Evolutionary conservation across 2,888 invertebrate species (phyloP), one percentile per base, ranked within the genome.

Genomic region (Noctua janthina): DNA sequence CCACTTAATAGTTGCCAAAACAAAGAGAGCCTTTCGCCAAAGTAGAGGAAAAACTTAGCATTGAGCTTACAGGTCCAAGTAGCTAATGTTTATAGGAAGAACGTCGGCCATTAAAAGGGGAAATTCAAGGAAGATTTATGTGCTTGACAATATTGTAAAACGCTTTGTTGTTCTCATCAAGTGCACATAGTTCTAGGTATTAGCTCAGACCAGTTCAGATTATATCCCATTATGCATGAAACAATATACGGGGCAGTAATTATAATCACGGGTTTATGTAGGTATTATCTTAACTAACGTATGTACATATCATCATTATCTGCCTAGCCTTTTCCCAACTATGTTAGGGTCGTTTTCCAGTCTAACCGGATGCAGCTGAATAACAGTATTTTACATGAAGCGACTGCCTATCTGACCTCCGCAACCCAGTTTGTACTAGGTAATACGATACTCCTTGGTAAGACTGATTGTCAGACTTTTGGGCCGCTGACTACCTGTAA

Each of bases 1-100:
- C 74, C 83, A 83, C 81, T 89, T 89, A 88, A 89, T 87, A 88
- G 88, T 88, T 84, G 74, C 76, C 76, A 84, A 89, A 88, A 87
- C 86, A 89, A 84, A 86, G 80, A 80, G 81, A 86, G 76, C 74
- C 73, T 74, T 77, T 77, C 68, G 71, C 59, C n/a, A n/a, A 76
- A 71, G 76, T 82, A 39, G 54, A 84, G 72, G 80, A 84, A 83
- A 89, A 89, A 83, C 78, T 84, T 81, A 72, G 70, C 88, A 82
- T 78, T 71, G 76, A 82, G 81, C 81, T 87, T 81, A 81, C 76
- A 81, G 74, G 73, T 79, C 68, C 74, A 67, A 81, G 77, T 87
- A 81, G 39, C 66, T 66, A 68, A 86, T 84, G 78, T 69, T 43
- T 77, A 54, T 81, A 71, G 68, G 69, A 46, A 49, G 51, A 74